Evolutionary conservation across 2,113 vertebrate genomes (phyloP).

Genomic region (Myrmecobius fasciatus): DNA sequence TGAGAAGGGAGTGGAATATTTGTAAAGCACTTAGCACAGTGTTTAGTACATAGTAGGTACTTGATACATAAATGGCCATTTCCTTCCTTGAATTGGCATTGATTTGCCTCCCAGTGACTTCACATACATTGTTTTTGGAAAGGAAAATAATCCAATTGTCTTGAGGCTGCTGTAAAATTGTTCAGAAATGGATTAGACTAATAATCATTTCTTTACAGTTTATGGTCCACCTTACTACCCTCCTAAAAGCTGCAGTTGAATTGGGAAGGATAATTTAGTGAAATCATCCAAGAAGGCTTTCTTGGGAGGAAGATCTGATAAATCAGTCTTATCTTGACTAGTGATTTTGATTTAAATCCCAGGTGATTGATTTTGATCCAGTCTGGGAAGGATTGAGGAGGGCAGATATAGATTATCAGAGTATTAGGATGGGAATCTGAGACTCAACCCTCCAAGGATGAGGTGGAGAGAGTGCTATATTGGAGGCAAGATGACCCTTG

Average conservation of each 20-base stretch:
- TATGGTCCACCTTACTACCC: background rate
- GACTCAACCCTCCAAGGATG: background rate
- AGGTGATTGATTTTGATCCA: conserved; percentile 41
- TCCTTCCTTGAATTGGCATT: background rate
- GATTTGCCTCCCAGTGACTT: conserved; percentile 25
- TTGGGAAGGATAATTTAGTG: conserved; percentile 1
- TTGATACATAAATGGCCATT: background rate
- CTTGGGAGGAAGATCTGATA: background rate
- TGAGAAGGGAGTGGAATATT: background rate
- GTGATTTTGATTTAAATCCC: conserved; percentile 40
- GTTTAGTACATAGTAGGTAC: background rate
- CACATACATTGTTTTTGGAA: background rate
- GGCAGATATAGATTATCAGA: background rate
- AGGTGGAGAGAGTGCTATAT: conserved; percentile 33
- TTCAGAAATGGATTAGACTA: background rate
- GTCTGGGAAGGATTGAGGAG: conserved; percentile 16
- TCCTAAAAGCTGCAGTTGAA: background rate
- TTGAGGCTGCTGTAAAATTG: background rate
- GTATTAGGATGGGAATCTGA: background rate
- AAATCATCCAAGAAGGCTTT: background rate
- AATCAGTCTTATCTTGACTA: conserved; percentile 31
- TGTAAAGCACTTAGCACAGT: conserved; percentile 19
- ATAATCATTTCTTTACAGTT: conserved; percentile 29
- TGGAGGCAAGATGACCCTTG: conserved; percentile 41
- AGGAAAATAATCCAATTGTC: conserved; percentile 20